A percentile compares a stretch with the other conserved stretches of the same genome.
Evolutionary conservation across 2,888 invertebrate species (phyloP).

Genomic region (Spisula solida): DNA sequence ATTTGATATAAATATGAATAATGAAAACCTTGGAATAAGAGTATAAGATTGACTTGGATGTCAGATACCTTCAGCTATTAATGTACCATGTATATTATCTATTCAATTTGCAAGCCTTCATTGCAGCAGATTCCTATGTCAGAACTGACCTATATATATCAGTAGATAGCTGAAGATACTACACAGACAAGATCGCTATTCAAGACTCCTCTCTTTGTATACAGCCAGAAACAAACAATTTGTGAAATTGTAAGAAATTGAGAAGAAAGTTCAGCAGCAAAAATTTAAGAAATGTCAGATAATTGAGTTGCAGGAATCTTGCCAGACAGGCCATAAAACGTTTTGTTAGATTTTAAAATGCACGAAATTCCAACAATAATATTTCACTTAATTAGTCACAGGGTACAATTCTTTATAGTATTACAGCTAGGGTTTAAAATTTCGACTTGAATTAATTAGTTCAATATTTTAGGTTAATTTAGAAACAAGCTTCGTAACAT

Average conservation of each 20-base stretch:
- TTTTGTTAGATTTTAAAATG: background rate
- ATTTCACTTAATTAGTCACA: background rate
- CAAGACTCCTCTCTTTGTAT: background rate
- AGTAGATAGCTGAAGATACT: background rate
- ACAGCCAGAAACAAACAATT: constrained; percentile 7
- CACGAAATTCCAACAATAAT: background rate
- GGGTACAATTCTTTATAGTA: background rate
- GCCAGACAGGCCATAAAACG: constrained; percentile 7
- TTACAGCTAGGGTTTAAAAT: background rate
- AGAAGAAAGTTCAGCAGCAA: background rate
- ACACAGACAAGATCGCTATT: constrained; percentile 7
- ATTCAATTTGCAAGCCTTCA: background rate
- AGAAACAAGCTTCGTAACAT: no score
- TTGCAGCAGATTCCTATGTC: background rate
- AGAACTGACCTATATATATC: background rate
- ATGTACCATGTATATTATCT: background rate
- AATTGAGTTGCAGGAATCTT: constrained; percentile 1
- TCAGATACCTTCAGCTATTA: no score
- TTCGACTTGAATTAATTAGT: no score
- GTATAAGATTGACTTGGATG: no score
- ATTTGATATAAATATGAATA: no score
- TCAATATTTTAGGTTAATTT: no score
- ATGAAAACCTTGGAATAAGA: no score
- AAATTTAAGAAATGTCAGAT: constrained; percentile 33
- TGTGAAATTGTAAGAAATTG: background rate